These are phyloP conservation scores for Otus sunia DNA, from an alignment of 2,113 vertebrate genomes.

Conservation along the genomic window DNA sequence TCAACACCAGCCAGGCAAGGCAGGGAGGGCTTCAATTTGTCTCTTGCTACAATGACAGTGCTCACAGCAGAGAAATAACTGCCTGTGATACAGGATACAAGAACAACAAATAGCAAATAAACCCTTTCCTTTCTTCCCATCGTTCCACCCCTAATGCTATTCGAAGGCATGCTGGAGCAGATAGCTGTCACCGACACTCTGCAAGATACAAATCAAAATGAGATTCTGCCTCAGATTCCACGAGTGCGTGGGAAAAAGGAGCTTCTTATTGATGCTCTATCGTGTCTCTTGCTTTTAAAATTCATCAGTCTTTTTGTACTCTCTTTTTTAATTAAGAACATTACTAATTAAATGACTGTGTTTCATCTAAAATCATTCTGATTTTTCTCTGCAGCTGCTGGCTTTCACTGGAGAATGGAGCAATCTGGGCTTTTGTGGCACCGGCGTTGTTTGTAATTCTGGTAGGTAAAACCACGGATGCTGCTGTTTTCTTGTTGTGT, in stretches of 20 bases:
- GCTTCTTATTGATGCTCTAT: background rate
- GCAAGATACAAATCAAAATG: background rate
- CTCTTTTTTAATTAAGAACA: background rate
- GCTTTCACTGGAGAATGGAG: slow-evolving; percentile 87
- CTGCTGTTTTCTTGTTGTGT: background rate
- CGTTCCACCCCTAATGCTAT: background rate
- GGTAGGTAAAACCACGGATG: slow-evolving; percentile 72
- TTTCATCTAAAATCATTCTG: background rate
- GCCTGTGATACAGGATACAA: background rate
- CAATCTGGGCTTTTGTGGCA: slow-evolving; percentile 97
- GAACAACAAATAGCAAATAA: background rate
- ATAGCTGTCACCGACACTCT: background rate
- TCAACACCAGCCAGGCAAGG: background rate
- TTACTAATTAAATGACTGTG: background rate
- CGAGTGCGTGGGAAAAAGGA: accelerated
- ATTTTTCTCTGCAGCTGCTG: slow-evolving; percentile 84
- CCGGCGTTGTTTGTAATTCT: slow-evolving; percentile 90
- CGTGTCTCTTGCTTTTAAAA: background rate
- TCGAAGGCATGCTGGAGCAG: background rate
- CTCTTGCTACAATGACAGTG: background rate
- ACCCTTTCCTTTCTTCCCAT: background rate
- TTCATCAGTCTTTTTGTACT: background rate
- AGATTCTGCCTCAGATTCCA: background rate
- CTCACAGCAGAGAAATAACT: background rate
- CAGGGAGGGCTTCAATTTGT: background rate